Base-by-base conservation (phyloP, 2,113 vertebrate genomes). In the Pteronura brasiliensis region DNA sequence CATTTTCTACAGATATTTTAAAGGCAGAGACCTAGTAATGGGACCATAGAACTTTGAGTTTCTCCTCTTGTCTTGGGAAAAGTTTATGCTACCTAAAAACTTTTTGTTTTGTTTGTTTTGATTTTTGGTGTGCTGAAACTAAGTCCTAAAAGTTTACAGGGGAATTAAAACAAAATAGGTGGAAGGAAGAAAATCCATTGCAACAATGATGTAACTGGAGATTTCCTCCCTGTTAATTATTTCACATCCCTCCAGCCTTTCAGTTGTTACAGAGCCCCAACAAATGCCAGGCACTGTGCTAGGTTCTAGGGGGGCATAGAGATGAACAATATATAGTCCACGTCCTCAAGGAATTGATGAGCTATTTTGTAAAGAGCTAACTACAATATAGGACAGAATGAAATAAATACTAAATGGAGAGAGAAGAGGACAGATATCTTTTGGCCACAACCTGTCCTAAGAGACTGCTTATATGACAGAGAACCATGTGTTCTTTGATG, bases 401-500 rank as follows among this genome's bases (percentile, higher is more conserved):
- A 90, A 94, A 90, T 89, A 81, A 92, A 81, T 77, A 61, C 36
- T 47, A 80, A 95, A 25, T 21, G 88, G 52, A 90, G 81, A 94
- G 79, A 80, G 72, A 93, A 77, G 74, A 49, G n/a, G 31, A 84
- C 25, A 47, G 29, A 52, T 81, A 71, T 65, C 59, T 88, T 31
- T 82, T 92, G 63, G 59, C 81, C 47, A 88, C 52, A 96, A 72
- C 52, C 63, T 93, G 69, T 91, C 47, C 52, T 95, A 34, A 23
- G 80, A 95, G 91, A 92, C 79, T 93, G 93, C 79, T 93, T 84
- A 25, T 44, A 93, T 93, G 84, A 71, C 71, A 71, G 77, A 94
- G 57, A 52, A 47, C 72, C 7, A n/a, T 81, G 90, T 61, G 65
- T 27, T 95, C 79, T 42, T 94, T 77, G 88, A 96, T 20, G 3